Base-by-base conservation (phyloP, 2,888 invertebrate genomes). In the Gonocerus acuteangulatus region DNA sequence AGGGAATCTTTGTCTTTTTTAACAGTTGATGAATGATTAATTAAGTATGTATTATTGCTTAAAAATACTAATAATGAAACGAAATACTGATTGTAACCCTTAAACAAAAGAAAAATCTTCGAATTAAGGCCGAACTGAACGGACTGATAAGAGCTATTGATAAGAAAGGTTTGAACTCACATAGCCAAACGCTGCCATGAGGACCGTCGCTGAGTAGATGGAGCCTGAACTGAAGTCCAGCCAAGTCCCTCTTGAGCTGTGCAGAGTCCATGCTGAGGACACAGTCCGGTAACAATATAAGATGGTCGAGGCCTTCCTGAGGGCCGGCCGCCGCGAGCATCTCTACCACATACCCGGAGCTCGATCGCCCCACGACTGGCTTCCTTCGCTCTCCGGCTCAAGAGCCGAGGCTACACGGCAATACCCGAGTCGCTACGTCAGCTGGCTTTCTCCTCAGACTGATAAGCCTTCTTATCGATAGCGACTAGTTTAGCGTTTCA, bases 141-240 rank as follows among this genome's bases (percentile, higher is more conserved):
- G n/a, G n/a, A n/a, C n/a, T n/a, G n/a, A n/a, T n/a, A n/a, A n/a
- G n/a, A n/a, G n/a, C n/a, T n/a, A n/a, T n/a, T n/a, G n/a, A n/a
- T n/a, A n/a, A n/a, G n/a, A n/a, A n/a, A n/a, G n/a, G n/a, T n/a
- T n/a, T n/a, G n/a, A 32, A 77, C 79, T 79, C 74, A 79, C 79
- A 79, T 71, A 79, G 77, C 79, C 79, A 80, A 66, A 80, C 79
- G 74, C 79, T 79, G 70, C 79, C 80, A 69, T 76, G 75, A 32
- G 79, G 79, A 57, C 78, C 79, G 59, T 76, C 76, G 71, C 78
- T 79, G 65, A 79, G 74, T 19, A 78, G 74, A 66, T 78, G 77
- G 59, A 77, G 74, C 63, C 68, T 77, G 72, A 80, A 79, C 71
- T 79, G 78, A 59, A 79, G 74, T 58, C 78, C 77, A 60, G 79